Evolutionary conservation across 2,888 invertebrate species (phyloP), one percentile per base, ranked within the genome.

Genomic region (Patella pellucida): DNA sequence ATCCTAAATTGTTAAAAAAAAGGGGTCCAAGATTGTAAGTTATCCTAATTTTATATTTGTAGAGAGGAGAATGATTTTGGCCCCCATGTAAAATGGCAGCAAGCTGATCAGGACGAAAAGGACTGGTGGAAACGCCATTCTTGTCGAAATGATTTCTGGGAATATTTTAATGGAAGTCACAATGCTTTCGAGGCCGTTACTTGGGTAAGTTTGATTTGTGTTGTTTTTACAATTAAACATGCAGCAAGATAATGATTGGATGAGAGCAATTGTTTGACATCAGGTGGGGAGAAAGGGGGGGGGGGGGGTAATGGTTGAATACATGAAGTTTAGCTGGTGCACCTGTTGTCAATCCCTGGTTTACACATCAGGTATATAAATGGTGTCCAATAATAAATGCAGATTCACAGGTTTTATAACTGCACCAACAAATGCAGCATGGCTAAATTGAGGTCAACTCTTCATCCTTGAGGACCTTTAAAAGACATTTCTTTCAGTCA

Each of bases 161-260:
- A 72, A 15, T 73, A 78, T 15, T 78, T 84, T 7, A 73, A 76
- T 52, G 77, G 80, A 12, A 77, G 75, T 1, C 76, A 80, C n/a
- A 69, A 79, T 23, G 73, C 81, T 14, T 51, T 85, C 23, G 86
- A 85, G 71, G 84, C 84, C n/a, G 69, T 85, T 11, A 81, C 85
- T 68, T 79, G 79, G 84, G 86, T 86, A 79, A 76, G 79, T 78
- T 16, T 41, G 9, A 9, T 41, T 41, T 41, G 41, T 7, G 4
- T 31, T 31, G 31, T 5, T 5, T 41, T 7, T 4, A 3, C 7
- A 41, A 5, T 31, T 41, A 9, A 41, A 41, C 9, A 9, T 41
- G 7, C 9, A 9, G 41, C 9, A 41, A 41, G 7, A 4, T 9
- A 41, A 41, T 41, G 41, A 41, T 41, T 41, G 41, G 41, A 41